Base-by-base conservation (phyloP, 2,888 invertebrate genomes). In the Drosophila dives region DNA sequence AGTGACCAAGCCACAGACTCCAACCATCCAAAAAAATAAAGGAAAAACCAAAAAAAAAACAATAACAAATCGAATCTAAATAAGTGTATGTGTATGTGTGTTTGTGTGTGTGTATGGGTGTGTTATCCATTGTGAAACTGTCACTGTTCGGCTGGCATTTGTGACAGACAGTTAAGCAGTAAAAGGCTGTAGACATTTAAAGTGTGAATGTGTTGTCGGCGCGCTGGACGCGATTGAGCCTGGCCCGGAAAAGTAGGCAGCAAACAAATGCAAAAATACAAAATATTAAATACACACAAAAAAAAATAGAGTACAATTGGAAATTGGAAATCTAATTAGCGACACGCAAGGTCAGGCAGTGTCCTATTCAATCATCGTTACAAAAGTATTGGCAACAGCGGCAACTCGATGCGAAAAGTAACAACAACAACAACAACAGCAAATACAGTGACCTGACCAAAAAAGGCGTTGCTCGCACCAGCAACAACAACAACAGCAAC, bases 301-400 rank as follows among this genome's bases (percentile, higher is more conserved):
- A 20, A 17, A 8, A 50, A 51, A 17, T 33, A 48, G 32, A 56
- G 66, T 55, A 58, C 77, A 79, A 81, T 81, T 81, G 79, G 74
- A 83, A 79, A 81, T 81, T 81, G 79, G 74, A 83, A 83, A 80
- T 77, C 75, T 75, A 83, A 85, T 88, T 88, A 86, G 81, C 67
- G 61, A 12, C 66, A 67, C 64, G 71, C 71, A 36, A 71, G 66
- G 59, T 50, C 59, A 62, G 59, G 29, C n/a, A 20, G 48, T 51
- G 59, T 51, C 64, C 64, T 63, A 34, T 67, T 76, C 80, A 71
- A 80, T 77, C 77, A 80, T 66, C 54, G 60, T 64, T 54, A 49
- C 49, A 56, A 53, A 32, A 42, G 33, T 50, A 75, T 77, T 75
- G 75, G 62, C 56, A 77, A 62, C 53, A 59, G 45, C 53, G 26